Evolutionary conservation across 1,140 invertebrate species (phyloP).

Genomic region (Caenorhabditis brenneri): DNA sequence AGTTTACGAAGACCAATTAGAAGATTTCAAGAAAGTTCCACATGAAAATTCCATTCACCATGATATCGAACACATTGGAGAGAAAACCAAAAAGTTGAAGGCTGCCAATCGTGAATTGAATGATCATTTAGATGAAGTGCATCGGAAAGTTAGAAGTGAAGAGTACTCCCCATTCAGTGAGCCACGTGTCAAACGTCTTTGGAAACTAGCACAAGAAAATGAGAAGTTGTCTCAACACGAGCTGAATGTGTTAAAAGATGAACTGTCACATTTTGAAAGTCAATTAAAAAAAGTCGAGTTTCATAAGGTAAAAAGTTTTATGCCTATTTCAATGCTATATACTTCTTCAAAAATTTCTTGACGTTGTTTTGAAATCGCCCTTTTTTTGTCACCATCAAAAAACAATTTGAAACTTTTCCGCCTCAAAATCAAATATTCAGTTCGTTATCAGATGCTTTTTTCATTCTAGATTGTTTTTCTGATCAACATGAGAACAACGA

Average conservation of each 20-base stretch:
- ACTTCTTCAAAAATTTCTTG: too few relatives aligned
- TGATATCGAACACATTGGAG: neutral
- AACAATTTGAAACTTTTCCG: too few relatives aligned
- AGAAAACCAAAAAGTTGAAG: neutral
- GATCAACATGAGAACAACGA: too few relatives aligned
- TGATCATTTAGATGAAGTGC: conserved; percentile 6
- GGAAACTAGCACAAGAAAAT: conserved; percentile 19
- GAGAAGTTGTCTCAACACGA: neutral
- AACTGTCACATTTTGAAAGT: conserved; percentile 17
- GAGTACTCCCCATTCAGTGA: conserved; percentile 16
- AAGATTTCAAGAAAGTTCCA: conserved; percentile 29
- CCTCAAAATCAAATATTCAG: too few relatives aligned
- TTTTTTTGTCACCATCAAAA: too few relatives aligned
- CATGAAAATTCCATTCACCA: conserved; percentile 23
- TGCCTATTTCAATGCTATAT: neutral
- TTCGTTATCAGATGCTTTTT: too few relatives aligned
- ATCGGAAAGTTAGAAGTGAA: conserved; percentile 8
- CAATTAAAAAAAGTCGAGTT: conserved; percentile 29
- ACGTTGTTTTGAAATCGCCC: too few relatives aligned
- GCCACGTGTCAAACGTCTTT: conserved; percentile 9
- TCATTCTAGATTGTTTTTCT: too few relatives aligned
- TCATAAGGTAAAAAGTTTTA: neutral
- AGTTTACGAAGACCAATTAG: conserved; percentile 2
- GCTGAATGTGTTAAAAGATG: neutral
- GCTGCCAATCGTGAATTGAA: neutral